Percentiles rank a stretch among this genome's conserved stretches.
phyloP scores from a whole-genome alignment of 2,797 vertebrate genomes.

The Novumbra hubbsi region DNA sequence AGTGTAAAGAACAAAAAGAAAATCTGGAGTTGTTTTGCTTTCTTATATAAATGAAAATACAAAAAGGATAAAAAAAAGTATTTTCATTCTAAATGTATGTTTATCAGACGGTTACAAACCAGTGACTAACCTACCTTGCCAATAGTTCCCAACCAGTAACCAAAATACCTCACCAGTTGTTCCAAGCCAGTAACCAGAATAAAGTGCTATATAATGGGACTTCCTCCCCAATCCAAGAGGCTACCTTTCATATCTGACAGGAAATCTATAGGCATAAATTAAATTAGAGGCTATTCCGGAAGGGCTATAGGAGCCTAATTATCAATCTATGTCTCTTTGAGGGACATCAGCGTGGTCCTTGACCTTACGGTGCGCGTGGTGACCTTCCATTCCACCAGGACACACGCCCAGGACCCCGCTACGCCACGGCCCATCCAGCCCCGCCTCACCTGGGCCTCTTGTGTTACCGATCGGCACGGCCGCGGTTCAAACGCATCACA shows the following conservation, averaged over 20 bases:
- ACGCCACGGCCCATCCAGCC: slow-evolving; percentile 26
- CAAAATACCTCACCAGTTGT: slow-evolving; percentile 64
- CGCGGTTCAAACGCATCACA: slow-evolving; percentile 70
- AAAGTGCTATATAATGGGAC: slow-evolving; percentile 89
- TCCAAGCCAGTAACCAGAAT: slow-evolving; percentile 75
- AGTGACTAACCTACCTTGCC: too few relatives aligned
- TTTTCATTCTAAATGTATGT: too few relatives aligned
- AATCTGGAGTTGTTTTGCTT: too few relatives aligned
- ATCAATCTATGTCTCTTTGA: slow-evolving; percentile 98
- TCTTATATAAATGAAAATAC: too few relatives aligned
- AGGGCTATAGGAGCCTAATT: slow-evolving; percentile 84
- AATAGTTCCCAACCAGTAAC: too few relatives aligned
- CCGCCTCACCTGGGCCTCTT: slow-evolving; percentile 58
- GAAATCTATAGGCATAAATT: slow-evolving; percentile 99
- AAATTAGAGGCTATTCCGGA: slow-evolving; percentile 90
- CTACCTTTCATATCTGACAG: slow-evolving; percentile 95
- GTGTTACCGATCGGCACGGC: slow-evolving; percentile 67
- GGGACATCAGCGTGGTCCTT: slow-evolving; percentile 87
- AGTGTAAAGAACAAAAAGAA: too few relatives aligned
- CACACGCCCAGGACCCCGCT: too few relatives aligned
- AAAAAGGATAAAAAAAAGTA: too few relatives aligned
- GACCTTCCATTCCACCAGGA: too few relatives aligned
- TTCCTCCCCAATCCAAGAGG: slow-evolving; percentile 89
- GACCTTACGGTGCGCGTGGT: slow-evolving; percentile 74
- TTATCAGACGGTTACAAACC: background rate